phyloP scores from a whole-genome alignment of 2,888 invertebrate species.

The Trichacis sp. region DNA sequence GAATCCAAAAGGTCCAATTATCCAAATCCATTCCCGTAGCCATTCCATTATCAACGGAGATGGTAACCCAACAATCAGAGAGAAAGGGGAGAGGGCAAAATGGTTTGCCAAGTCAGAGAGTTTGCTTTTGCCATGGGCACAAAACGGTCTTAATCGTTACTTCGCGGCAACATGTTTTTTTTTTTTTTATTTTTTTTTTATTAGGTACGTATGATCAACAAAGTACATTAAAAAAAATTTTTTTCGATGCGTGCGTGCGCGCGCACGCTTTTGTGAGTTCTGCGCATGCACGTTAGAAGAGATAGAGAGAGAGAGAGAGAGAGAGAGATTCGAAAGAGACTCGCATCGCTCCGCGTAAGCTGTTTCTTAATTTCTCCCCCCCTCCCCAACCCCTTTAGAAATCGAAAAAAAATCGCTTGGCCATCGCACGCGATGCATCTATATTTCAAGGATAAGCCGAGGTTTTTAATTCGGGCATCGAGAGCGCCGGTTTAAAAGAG shows the following conservation, averaged over 20 bases:
- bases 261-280: not conserved
- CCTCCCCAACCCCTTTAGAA: no score
- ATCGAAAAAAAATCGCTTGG: slow-evolving; percentile 4
- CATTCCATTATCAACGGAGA: slow-evolving; percentile 71
- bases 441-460: slow-evolving; percentile 19
- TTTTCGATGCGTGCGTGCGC: not conserved
- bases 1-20: no score
- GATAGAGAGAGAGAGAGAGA: no score
- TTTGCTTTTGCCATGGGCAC: slow-evolving; percentile 51
- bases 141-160: slow-evolving; percentile 22
- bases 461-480: slow-evolving; percentile 5
- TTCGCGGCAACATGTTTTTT: slow-evolving; percentile 23
- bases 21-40: slow-evolving; percentile 52
- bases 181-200: slow-evolving; percentile 26
- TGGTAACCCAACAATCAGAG: slow-evolving; percentile 76
- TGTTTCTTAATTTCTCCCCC: no score
- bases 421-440: not conserved
- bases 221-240: no score
- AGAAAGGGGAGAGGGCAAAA: slow-evolving; percentile 76
- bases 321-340: no score
- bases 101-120: slow-evolving; percentile 76
- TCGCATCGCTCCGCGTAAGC: no score
- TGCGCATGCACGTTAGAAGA: not conserved
- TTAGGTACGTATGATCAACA: no score
- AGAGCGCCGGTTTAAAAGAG: slow-evolving; percentile 13